Conservation (phyloP, 2,797 vertebrate species). For the Heteromormyrus szaboi region DNA sequence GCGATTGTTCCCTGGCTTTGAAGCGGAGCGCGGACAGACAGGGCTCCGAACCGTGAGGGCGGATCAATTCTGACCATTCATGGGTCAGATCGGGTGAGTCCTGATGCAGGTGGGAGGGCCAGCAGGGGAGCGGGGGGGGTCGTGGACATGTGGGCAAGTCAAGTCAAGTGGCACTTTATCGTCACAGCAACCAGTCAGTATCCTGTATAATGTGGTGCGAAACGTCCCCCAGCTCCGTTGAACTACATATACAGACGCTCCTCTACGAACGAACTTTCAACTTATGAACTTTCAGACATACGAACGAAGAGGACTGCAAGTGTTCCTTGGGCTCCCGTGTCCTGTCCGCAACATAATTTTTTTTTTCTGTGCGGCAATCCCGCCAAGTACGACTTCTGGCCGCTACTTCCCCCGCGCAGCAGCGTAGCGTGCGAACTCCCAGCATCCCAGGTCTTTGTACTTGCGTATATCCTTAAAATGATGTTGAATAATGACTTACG, state of each 20-base stretch:
- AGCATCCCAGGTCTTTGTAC: too few relatives aligned
- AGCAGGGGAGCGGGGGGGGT: neutral
- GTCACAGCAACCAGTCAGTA: neutral
- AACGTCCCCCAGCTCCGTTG: neutral
- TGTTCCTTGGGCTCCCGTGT: too few relatives aligned
- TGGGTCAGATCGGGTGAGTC: neutral
- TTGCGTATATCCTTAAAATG: too few relatives aligned
- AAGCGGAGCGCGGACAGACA: neutral
- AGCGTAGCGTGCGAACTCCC: too few relatives aligned
- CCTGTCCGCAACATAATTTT: too few relatives aligned
- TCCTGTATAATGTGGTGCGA: neutral
- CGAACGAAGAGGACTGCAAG: too few relatives aligned
- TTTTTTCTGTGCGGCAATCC: too few relatives aligned
- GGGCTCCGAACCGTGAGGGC: neutral
- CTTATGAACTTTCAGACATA: too few relatives aligned
- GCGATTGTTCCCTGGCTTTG: neutral
- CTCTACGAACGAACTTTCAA: too few relatives aligned
- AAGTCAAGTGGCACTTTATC: neutral
- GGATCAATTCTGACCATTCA: constrained; percentile 3
- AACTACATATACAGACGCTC: neutral
- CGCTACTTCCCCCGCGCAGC: too few relatives aligned
- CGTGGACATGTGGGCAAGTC: neutral
- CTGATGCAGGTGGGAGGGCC: neutral
- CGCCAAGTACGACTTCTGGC: too few relatives aligned
- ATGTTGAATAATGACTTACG: too few relatives aligned